Evolutionary conservation across 2,797 vertebrate genomes (phyloP).

Genomic region (Hydrolagus colliei): DNA sequence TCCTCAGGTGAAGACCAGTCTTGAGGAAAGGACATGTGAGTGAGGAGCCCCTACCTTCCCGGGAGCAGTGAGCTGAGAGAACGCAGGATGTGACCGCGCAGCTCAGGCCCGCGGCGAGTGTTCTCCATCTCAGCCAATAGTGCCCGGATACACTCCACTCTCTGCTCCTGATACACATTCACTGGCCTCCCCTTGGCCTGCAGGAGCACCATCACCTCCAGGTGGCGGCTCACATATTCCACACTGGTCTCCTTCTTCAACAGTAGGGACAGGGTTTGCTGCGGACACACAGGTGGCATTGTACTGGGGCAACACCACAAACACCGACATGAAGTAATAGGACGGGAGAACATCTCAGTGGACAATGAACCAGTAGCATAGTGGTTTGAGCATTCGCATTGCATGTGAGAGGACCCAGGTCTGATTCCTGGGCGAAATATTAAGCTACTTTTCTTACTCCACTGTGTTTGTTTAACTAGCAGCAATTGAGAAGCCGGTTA

Average conservation of each 20-base stretch:
- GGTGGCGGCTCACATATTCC: conserved; percentile 59
- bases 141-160: conserved; percentile 51
- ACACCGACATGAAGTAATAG: too few species aligned
- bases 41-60: background rate
- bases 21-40: background rate
- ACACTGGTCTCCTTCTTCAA: conserved; percentile 48
- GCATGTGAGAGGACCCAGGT: too few species aligned
- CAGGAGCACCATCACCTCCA: conserved; percentile 56
- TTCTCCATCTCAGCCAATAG: conserved; percentile 61
- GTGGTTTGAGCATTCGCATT: too few species aligned
- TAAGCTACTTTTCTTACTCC: too few species aligned
- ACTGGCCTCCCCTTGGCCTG: conserved; percentile 29
- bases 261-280: conserved; percentile 59
- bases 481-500: too few species aligned
- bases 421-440: too few species aligned
- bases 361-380: too few species aligned
- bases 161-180: conserved; percentile 34
- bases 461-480: too few species aligned
- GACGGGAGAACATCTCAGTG: too few species aligned
- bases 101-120: conserved; percentile 57
- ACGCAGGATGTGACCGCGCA: conserved; percentile 56
- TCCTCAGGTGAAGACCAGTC: background rate
- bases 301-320: too few species aligned
- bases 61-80: conserved; percentile 40
- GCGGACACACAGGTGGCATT: conserved; percentile 27